Evolutionary conservation across 2,113 vertebrate species (phyloP), one percentile per base, ranked within the genome.

Genomic region (Gambusia affinis): DNA sequence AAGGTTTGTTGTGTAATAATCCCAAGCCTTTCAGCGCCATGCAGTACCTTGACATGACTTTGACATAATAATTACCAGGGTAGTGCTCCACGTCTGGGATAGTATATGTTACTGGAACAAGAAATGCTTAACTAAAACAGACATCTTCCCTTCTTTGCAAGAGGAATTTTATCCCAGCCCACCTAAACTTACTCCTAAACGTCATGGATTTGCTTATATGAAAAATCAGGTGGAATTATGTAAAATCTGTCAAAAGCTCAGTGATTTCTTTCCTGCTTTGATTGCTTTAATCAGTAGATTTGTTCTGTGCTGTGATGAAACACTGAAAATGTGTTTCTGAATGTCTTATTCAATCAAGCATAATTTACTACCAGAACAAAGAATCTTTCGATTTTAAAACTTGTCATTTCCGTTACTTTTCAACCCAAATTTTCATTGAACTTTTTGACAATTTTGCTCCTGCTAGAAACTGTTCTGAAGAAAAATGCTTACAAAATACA

Each of bases 21-120:
- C 70, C 39, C 54, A 67, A 64, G 54, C 44, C 63, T 44, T 69
- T 24, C 31, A 7, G 30, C 37, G 35, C 31, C 22, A 29, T 62
- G 27, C 33, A 37, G 15, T 15, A 39, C 76, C 57, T 68, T 77
- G 72, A 89, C 79, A 71, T 85, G 60, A 75, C 72, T 64, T 33
- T 65, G 44, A 27, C 22, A 57, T 44, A 27, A 51, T 42, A 62
- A 62, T 29, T 62, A 73, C 14, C 8, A n/a, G 29, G 64, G 37
- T 60, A 64, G 4, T 15, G 30, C 69, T 79, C 30, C 22, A 57
- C 15, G 42, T 37, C 60, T 61, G 19, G 71, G 67, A 22, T 29
- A 65, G 24, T 29, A 63, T 30, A 78, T 37, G 30, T 60, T 14
- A 44, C 28, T 57, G 54, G 67, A 77, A 44, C 71, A 24, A 24